Conservation (phyloP, 2,113 vertebrate genomes). For the Verasper variegatus region DNA sequence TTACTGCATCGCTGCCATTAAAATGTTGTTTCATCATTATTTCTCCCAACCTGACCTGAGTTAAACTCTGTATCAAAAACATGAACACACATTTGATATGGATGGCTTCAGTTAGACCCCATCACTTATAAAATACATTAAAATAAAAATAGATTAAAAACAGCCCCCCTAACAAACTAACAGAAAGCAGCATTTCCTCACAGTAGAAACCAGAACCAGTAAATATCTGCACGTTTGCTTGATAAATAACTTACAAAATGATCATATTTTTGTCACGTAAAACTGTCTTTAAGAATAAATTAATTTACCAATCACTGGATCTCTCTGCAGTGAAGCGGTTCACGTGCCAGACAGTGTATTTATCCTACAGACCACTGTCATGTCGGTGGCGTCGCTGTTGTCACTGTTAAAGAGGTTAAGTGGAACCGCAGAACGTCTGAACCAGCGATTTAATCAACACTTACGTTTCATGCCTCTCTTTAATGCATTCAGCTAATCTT, state of each 20-base stretch:
- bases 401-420: slow-evolving; percentile 72
- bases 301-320: not conserved
- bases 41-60: not conserved
- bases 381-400: slow-evolving; percentile 52
- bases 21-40: not conserved
- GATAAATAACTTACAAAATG: not conserved
- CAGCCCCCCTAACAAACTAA: too few relatives aligned
- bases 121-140: not conserved
- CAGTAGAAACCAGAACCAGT: not conserved
- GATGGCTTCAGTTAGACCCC: not conserved
- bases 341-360: slow-evolving; percentile 14
- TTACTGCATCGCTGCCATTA: not conserved
- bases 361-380: slow-evolving; percentile 48
- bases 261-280: not conserved
- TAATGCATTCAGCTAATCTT: slow-evolving; percentile 68
- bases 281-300: not conserved
- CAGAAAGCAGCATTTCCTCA: not conserved
- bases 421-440: slow-evolving; percentile 63
- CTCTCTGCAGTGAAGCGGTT: not conserved
- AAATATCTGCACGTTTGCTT: not conserved
- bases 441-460: slow-evolving; percentile 71
- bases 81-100: not conserved
- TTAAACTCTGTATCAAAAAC: not conserved
- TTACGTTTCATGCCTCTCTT: slow-evolving; percentile 66
- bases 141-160: not conserved